Base-by-base conservation (phyloP, 1,140 invertebrate genomes). In the Trachelipus rathkii region DNA sequence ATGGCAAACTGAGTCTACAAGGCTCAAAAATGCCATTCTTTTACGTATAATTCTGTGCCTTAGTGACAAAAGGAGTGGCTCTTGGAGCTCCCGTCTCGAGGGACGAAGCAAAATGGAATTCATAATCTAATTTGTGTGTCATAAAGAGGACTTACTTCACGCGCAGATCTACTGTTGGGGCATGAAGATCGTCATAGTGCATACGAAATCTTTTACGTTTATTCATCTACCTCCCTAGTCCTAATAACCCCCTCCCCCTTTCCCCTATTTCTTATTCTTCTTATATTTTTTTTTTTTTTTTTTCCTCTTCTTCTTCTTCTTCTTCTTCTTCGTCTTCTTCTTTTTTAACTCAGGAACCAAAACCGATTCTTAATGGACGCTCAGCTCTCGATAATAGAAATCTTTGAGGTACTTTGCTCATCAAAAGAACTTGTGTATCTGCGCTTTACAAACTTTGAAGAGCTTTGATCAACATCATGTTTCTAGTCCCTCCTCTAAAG, bases 91-190 rank as follows among this genome's bases (percentile, higher is more conserved):
- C 44, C 44, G 73, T 74, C 73, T 67, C 73, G 24, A 67, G 73
- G 73, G 73, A 74, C 50, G 19, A 44, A 21, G 73, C 50, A 74
- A 74, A 74, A 74, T 68, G 73, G 73, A 74, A 74, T 74, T 74
- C 73, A 74, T 74, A 74, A 74, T 74, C 73, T 74, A 74, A 74
- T 74, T 74, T 74, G 43, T 69, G 73, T 74, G 73, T 74, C 73
- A 74, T 74, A 75, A 70, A 75, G 74, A 75, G 43, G 66, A 70
- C 70, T 68, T 74, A 74, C 73, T 74, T 68, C 73, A 74, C 73
- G 73, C 66, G 73, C 73, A 33, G 33, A 44, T 45, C 69, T 44
- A 8, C 69, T 24, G 68, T 75, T 33, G 69, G 71, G 74, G 71
- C 74, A 75, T 70, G 67, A 15, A 68, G 7, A 66, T 11, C 43